phyloP scores from a whole-genome alignment of 2,888 invertebrate species.

The Orthosia cruda region DNA sequence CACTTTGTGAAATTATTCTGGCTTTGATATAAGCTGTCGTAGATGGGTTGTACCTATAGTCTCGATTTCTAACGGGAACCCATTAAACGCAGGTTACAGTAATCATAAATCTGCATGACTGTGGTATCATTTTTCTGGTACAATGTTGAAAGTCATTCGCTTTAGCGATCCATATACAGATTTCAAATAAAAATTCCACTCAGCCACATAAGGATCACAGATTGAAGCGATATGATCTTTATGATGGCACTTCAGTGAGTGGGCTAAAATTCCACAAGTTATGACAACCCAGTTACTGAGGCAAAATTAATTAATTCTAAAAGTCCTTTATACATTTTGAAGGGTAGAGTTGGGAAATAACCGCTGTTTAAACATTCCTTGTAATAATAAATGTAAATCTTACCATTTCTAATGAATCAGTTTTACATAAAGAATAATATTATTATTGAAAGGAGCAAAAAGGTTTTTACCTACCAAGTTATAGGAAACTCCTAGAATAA shows the following conservation, averaged over 20 bases:
- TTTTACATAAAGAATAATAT: background rate
- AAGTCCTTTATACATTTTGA: background rate
- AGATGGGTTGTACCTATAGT: background rate
- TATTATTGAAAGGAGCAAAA: background rate
- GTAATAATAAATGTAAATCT: constrained; percentile 8
- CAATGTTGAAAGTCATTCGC: constrained; percentile 11
- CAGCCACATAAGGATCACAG: constrained; percentile 11
- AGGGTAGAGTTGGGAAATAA: background rate
- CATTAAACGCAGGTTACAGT: background rate
- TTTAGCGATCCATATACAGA: background rate
- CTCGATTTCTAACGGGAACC: background rate
- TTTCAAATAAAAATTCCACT: constrained; percentile 34
- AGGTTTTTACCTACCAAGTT: background rate
- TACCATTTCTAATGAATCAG: background rate
- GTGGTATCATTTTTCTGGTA: background rate
- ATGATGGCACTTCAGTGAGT: constrained; percentile 25
- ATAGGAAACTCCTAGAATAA: constrained; percentile 11
- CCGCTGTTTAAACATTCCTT: background rate
- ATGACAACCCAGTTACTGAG: constrained; percentile 6
- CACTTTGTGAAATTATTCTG: background rate
- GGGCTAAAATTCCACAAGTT: constrained; percentile 15
- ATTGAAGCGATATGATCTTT: constrained; percentile 38
- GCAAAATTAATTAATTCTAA: background rate
- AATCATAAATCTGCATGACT: background rate
- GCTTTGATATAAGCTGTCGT: background rate